Conservation (phyloP, 2,888 invertebrate genomes). For the Dicranocentrus wangi region DNA sequence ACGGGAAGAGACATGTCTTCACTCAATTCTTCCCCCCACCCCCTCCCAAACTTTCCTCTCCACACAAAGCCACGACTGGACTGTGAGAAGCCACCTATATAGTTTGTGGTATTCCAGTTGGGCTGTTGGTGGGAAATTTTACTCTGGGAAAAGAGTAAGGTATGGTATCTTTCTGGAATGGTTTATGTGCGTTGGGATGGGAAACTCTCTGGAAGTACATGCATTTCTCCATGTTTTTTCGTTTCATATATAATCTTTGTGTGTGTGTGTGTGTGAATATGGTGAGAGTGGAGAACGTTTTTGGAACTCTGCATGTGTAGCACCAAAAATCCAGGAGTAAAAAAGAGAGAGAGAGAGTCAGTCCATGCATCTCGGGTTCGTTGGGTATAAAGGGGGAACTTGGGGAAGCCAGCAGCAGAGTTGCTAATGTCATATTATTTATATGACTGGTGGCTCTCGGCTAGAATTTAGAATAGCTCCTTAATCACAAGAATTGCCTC, state of each 20-base stretch:
- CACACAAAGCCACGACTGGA: too few species aligned
- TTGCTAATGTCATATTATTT: conserved; percentile 53
- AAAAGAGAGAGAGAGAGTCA: conserved; percentile 53
- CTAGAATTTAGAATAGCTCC: conserved; percentile 60
- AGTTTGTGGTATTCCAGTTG: too few species aligned
- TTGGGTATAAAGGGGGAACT: conserved; percentile 12
- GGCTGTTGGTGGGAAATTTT: too few species aligned
- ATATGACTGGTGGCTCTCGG: conserved; percentile 62
- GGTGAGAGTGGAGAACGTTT: conserved; percentile 28
- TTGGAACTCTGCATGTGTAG: background rate
- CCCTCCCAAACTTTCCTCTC: too few species aligned
- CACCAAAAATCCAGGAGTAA: conserved; percentile 26
- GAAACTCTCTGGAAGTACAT: too few species aligned
- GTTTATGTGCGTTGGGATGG: too few species aligned
- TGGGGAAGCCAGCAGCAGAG: conserved; percentile 32
- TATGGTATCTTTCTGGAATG: too few species aligned
- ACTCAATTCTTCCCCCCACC: conserved; percentile 34
- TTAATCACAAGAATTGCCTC: conserved; percentile 57
- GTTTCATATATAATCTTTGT: too few species aligned
- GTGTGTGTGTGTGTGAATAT: conserved; percentile 3
- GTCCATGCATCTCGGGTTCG: conserved; percentile 58
- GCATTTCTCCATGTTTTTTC: too few species aligned
- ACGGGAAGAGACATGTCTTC: conserved; percentile 48
- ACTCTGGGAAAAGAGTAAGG: too few species aligned
- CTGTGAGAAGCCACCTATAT: too few species aligned